Conservation (phyloP, 2,113 vertebrate species). For the Cryptotis parvus region DNA sequence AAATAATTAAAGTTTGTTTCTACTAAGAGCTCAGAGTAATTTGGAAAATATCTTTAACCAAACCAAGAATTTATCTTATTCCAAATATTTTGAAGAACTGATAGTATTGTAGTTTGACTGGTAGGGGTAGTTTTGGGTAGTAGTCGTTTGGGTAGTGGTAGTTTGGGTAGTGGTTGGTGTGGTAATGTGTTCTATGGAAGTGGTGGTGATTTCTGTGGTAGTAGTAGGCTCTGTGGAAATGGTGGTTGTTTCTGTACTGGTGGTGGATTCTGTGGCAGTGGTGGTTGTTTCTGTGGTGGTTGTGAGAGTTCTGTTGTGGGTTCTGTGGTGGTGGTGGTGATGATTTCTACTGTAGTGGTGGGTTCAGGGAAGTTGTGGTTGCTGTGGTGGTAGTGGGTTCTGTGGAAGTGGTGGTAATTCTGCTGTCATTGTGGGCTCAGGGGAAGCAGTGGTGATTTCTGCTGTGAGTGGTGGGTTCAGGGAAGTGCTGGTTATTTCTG, state of each 20-base stretch:
- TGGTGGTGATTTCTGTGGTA: neutral
- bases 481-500: neutral
- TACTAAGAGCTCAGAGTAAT: neutral
- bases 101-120: neutral
- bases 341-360: neutral
- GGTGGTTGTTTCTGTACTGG: neutral
- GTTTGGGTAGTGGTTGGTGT: neutral
- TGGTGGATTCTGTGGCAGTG: neutral
- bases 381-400: neutral
- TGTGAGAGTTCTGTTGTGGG: neutral
- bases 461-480: neutral
- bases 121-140: neutral
- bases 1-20: constrained; percentile 18
- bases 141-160: no score
- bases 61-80: fast-evolving
- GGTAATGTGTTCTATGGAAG: neutral
- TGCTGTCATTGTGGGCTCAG: no score
- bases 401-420: neutral
- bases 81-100: fast-evolving
- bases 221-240: neutral
- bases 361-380: no score
- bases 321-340: no score
- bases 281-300: neutral
- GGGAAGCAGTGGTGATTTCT: neutral
- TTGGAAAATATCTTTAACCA: neutral